phyloP scores from a whole-genome alignment of 2,797 vertebrate species.

The Sphaeramia orbicularis region DNA sequence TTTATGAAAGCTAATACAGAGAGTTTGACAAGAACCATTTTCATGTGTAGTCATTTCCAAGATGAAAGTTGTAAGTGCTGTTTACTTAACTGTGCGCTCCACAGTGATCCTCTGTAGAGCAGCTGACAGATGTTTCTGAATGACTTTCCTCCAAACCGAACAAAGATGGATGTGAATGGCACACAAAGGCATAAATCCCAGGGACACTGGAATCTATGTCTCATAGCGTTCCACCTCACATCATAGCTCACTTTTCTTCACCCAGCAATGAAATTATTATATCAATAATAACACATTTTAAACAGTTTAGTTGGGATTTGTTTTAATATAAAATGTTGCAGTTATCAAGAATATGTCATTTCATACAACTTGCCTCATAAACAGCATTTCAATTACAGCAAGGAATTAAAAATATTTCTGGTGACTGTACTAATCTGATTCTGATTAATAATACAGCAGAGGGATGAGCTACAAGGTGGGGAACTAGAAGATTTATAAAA shows the following conservation, averaged over 20 bases:
- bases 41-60: conserved; percentile 7
- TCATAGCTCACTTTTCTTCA: neutral
- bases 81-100: conserved; percentile 50
- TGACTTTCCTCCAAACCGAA: conserved; percentile 22
- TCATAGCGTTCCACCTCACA: conserved; percentile 24
- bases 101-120: conserved; percentile 14
- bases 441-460: conserved; percentile 43
- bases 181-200: conserved; percentile 45
- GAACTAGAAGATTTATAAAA: conserved; percentile 15
- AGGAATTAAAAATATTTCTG: conserved; percentile 53
- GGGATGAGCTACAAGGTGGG: conserved; percentile 22
- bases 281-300: conserved; percentile 1
- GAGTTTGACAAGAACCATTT: too few species aligned
- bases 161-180: conserved; percentile 36
- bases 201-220: conserved; percentile 29
- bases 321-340: conserved; percentile 73
- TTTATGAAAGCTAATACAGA: too few species aligned
- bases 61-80: conserved; percentile 48
- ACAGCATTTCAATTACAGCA: conserved; percentile 71
- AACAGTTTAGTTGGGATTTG: conserved; percentile 32
- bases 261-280: conserved; percentile 1
- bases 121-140: conserved; percentile 31
- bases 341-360: conserved; percentile 67
- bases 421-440: conserved; percentile 55
- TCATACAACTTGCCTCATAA: conserved; percentile 52